phyloP scores from a whole-genome alignment of 2,113 vertebrate species.

The Echinops telfairi region DNA sequence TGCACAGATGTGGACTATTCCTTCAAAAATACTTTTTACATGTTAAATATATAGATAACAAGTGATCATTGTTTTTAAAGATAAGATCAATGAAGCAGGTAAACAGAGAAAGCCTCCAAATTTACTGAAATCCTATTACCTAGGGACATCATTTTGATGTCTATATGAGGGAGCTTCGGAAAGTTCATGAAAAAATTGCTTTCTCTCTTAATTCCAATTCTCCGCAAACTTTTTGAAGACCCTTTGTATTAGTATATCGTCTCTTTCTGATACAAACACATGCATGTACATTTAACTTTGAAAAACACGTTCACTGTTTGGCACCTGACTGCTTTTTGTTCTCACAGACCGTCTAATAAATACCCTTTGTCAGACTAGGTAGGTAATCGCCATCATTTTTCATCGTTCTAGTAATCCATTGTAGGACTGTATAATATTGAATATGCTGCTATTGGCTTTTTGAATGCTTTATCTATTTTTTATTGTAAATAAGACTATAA shows the following conservation, averaged over 20 bases:
- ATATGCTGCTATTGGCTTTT: conserved; percentile 63
- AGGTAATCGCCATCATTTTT: conserved; percentile 61
- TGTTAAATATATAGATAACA: conserved; percentile 42
- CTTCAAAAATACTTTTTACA: conserved; percentile 48
- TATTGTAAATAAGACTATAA: conserved; percentile 56
- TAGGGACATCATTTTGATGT: conserved; percentile 54
- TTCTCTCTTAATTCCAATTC: no score
- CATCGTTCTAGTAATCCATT: conserved; percentile 48
- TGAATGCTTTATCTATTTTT: conserved; percentile 56
- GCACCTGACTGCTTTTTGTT: conserved; percentile 1
- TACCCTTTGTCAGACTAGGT: conserved; percentile 54
- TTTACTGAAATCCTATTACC: conserved; percentile 38
- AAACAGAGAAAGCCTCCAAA: conserved; percentile 19
- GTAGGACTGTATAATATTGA: conserved; percentile 41
- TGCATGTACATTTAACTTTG: neutral
- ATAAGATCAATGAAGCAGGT: conserved; percentile 66
- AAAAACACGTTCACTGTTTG: no score
- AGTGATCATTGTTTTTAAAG: conserved; percentile 47
- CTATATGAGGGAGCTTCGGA: no score
- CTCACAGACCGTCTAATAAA: conserved; percentile 51
- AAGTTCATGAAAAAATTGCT: no score
- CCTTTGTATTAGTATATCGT: conserved; percentile 43
- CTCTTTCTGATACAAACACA: conserved; percentile 42
- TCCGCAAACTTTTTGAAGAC: no score
- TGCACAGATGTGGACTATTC: conserved; percentile 50